phyloP scores from a whole-genome alignment of 2,113 vertebrate species.

The Paracyprichromis sp. region DNA sequence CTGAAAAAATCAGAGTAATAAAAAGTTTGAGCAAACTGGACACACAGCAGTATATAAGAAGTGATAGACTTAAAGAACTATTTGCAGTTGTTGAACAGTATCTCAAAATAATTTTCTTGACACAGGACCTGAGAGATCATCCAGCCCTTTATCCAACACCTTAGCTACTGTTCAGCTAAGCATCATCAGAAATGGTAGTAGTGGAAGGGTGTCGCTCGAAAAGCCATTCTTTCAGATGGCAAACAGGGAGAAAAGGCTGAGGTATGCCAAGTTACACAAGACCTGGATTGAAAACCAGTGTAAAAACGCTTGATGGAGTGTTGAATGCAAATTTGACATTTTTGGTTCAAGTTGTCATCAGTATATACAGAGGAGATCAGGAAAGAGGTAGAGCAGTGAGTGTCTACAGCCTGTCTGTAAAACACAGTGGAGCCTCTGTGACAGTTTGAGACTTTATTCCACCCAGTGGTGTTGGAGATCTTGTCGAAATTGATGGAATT shows the following conservation, averaged over 20 bases:
- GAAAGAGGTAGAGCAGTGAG: neutral
- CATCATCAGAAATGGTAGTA: neutral
- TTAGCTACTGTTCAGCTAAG: neutral
- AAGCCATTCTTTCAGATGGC: neutral
- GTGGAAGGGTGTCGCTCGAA: rapidly evolving
- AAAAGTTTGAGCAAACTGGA: neutral
- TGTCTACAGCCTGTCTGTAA: neutral
- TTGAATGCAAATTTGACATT: neutral
- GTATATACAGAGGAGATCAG: neutral
- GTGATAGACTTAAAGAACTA: neutral
- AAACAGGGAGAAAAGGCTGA: neutral
- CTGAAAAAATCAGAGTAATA: neutral
- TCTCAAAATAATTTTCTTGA: neutral
- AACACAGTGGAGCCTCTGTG: neutral
- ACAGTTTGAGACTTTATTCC: neutral
- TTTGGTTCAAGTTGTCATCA: neutral
- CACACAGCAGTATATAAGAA: neutral
- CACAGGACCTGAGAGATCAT: neutral
- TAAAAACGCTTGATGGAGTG: neutral
- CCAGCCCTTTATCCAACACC: neutral
- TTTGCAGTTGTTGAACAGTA: neutral
- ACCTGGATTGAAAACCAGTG: neutral
- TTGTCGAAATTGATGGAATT: neutral
- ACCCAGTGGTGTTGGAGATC: neutral
- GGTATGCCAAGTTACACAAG: neutral